A percentile compares a stretch with the other conserved stretches of the same genome.
Conservation (phyloP, 1,140 invertebrate genomes). For the Theocolax elegans region DNA sequence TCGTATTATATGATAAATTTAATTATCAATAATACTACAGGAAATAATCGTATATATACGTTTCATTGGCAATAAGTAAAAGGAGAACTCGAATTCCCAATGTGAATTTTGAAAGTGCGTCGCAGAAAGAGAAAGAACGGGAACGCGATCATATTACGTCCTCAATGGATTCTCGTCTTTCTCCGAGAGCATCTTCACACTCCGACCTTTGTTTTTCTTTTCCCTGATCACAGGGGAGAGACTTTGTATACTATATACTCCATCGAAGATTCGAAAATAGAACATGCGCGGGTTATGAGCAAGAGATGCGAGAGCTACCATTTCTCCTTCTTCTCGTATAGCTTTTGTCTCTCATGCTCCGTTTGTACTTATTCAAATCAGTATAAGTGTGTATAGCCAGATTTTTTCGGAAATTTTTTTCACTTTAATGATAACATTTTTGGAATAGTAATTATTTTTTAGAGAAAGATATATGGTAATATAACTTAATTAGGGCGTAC, state of each 20-base stretch:
- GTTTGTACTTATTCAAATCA: constrained; percentile 17
- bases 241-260: neutral
- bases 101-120: too few relatives aligned
- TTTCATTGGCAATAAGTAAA: too few relatives aligned
- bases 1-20: too few relatives aligned
- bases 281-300: constrained; percentile 20
- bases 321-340: constrained; percentile 12
- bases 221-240: neutral
- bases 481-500: too few relatives aligned
- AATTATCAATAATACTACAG: too few relatives aligned
- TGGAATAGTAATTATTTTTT: too few relatives aligned
- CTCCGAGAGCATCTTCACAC: neutral
- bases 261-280: constrained; percentile 16
- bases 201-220: constrained; percentile 25
- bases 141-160: constrained; percentile 19
- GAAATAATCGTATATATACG: too few relatives aligned
- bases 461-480: too few relatives aligned
- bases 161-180: constrained; percentile 21
- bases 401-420: too few relatives aligned
- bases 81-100: too few relatives aligned
- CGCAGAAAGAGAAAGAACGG: neutral
- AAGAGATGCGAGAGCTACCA: neutral
- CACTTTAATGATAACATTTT: too few relatives aligned
- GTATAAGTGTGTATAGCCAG: too few relatives aligned
- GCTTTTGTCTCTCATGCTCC: neutral